Evolutionary conservation across 2,797 vertebrate genomes (phyloP).

Genomic region (Tragelaphus eurycerus): DNA sequence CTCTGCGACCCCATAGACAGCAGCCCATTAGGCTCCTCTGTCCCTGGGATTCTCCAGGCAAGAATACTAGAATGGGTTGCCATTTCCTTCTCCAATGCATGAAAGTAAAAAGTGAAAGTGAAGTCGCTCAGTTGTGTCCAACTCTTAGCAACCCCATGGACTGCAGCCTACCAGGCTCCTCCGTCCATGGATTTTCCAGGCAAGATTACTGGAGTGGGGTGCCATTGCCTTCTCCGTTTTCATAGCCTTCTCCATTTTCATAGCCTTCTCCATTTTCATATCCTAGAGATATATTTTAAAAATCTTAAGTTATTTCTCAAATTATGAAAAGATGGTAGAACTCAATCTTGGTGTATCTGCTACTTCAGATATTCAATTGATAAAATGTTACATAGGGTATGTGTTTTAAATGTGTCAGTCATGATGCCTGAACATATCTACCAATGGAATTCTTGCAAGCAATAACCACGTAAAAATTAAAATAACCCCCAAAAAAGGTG

Average conservation of each 20-base stretch:
- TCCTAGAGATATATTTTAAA: conserved; percentile 81
- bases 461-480: neutral
- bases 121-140: too few relatives aligned
- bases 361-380: neutral
- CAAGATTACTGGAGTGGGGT: too few relatives aligned
- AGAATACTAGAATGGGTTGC: too few relatives aligned
- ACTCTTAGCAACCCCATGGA: too few relatives aligned
- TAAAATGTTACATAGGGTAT: neutral
- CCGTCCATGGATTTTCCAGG: too few relatives aligned
- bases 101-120: too few relatives aligned
- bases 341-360: neutral
- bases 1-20: too few relatives aligned
- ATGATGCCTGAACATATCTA: neutral
- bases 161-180: too few relatives aligned
- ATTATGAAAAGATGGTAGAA: neutral
- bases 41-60: too few relatives aligned
- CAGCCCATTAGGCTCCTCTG: too few relatives aligned
- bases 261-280: conserved; percentile 79
- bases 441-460: neutral
- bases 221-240: too few relatives aligned
- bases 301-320: neutral
- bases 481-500: neutral
- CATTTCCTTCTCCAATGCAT: too few relatives aligned
- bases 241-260: conserved; percentile 66
- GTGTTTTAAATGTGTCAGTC: neutral